These are phyloP conservation scores for Acronicta leporina DNA, from an alignment of 2,888 invertebrate species.

Conservation along the genomic window DNA sequence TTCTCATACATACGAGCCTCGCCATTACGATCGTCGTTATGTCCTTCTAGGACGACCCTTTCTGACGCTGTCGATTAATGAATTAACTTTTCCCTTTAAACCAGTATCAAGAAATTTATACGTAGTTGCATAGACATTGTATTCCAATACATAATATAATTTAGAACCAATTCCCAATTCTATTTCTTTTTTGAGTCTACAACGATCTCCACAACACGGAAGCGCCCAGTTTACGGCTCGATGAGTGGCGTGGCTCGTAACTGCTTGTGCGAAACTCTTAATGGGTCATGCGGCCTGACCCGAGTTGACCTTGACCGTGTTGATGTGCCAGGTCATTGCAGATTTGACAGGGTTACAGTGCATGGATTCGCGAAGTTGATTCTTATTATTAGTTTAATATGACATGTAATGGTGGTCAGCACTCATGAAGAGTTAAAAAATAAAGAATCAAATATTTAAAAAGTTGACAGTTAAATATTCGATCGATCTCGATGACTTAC, in stretches of 20 bases:
- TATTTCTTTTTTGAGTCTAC: conserved; percentile 19
- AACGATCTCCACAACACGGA: conserved; percentile 45
- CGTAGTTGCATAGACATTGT: no score
- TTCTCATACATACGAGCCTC: no score
- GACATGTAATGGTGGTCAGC: no score
- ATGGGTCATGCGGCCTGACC: conserved; percentile 40
- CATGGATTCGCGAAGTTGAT: neutral
- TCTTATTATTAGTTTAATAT: neutral
- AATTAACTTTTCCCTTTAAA: neutral
- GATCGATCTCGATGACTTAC: no score
- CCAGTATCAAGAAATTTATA: no score
- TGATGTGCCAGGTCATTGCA: conserved; percentile 1
- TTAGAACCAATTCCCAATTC: conserved; percentile 6
- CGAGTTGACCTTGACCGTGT: conserved; percentile 34
- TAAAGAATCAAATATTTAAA: no score
- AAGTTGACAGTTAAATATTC: no score
- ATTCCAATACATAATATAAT: neutral
- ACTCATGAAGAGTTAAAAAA: no score
- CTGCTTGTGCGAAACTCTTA: conserved; percentile 20
- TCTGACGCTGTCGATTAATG: no score
- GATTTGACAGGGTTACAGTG: neutral
- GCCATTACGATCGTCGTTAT: no score
- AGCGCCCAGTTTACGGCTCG: conserved; percentile 45
- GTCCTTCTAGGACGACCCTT: no score
- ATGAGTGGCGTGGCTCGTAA: conserved; percentile 27